Evolutionary conservation across 1,140 invertebrate genomes (phyloP).

Genomic region (Papilio polytes): DNA sequence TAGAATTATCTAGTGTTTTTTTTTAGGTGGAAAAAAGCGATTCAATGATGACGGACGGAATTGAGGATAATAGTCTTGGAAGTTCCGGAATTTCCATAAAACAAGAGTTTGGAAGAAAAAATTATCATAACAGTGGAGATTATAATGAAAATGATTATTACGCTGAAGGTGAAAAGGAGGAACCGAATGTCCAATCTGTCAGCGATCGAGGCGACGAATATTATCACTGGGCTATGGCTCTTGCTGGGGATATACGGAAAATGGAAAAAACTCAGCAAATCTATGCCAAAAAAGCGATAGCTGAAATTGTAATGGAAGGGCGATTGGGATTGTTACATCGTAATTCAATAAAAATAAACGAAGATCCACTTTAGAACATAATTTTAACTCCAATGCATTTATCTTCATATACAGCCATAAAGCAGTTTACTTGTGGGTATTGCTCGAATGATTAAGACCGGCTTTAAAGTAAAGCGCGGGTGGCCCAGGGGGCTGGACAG

Average conservation of each 20-base stretch:
- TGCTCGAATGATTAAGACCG: too few relatives aligned
- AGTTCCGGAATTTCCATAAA: slow-evolving; percentile 4
- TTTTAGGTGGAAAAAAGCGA: background rate
- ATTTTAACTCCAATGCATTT: too few relatives aligned
- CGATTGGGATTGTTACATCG: slow-evolving; percentile 46
- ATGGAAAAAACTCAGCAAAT: slow-evolving; percentile 46
- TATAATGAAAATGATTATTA: background rate
- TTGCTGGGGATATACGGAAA: slow-evolving; percentile 45
- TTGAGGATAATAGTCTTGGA: background rate
- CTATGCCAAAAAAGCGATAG: slow-evolving; percentile 48
- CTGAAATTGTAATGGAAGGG: slow-evolving; percentile 47
- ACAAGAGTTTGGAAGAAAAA: slow-evolving; percentile 16
- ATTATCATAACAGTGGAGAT: slow-evolving; percentile 14
- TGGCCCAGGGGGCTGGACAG: too few relatives aligned
- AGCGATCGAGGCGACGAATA: slow-evolving; percentile 37
- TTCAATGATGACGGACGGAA: background rate
- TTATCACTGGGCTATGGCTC: slow-evolving; percentile 46
- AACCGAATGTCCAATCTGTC: background rate
- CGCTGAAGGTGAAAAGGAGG: background rate
- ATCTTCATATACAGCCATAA: too few relatives aligned
- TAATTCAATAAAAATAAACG: slow-evolving; percentile 37
- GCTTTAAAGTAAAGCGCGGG: too few relatives aligned
- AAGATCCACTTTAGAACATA: background rate
- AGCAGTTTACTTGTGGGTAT: too few relatives aligned
- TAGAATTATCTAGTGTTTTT: background rate